Evolutionary conservation across 2,113 vertebrate genomes (phyloP), one percentile per base, ranked within the genome.

Genomic region (Lipophrys pholis): DNA sequence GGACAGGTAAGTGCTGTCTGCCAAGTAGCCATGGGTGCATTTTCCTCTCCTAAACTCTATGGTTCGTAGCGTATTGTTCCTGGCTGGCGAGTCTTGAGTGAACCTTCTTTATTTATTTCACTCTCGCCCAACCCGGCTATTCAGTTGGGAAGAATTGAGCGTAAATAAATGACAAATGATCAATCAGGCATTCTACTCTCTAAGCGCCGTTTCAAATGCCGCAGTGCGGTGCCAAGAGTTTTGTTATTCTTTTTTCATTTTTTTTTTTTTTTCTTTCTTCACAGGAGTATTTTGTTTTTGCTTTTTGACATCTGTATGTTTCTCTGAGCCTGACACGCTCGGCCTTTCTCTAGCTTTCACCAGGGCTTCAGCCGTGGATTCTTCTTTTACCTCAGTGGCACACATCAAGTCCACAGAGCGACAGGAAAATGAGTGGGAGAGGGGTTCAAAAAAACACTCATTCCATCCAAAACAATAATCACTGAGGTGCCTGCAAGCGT

Each of bases 1-100:
- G 81, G 82, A 84, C 77, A 83, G 81, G 67, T 84, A 75, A 91
- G 76, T 50, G 55, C 59, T 60, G 46, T 77, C 71, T 84, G 71
- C 76, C 80, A 78, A 69, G 59, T 49, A 60, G 69, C 69, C 56
- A 50, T 21, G 35, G 68, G 38, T 55, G 49, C 36, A 49, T 79
- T 52, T 0, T 6, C 7, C 46, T 11, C 1, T 57, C 53, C 65
- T 63, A 76, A 83, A 74, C 73, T 55, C 49, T 57, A 48, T 53
- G 69, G 54, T 59, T 53, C 69, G 41, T 46, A 46, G 62, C 41
- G 64, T 79, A 75, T 81, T 82, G 52, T 77, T 76, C 72, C 43
- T 45, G 50, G 16, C 42, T 69, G 72, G 63, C 43, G 72, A 76
- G 50, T 67, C 50, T 58, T 36, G 38, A 73, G 65, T n/a, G 52